Conservation (phyloP, 2,797 vertebrate genomes). For the Melanotaenia parkinsoni region DNA sequence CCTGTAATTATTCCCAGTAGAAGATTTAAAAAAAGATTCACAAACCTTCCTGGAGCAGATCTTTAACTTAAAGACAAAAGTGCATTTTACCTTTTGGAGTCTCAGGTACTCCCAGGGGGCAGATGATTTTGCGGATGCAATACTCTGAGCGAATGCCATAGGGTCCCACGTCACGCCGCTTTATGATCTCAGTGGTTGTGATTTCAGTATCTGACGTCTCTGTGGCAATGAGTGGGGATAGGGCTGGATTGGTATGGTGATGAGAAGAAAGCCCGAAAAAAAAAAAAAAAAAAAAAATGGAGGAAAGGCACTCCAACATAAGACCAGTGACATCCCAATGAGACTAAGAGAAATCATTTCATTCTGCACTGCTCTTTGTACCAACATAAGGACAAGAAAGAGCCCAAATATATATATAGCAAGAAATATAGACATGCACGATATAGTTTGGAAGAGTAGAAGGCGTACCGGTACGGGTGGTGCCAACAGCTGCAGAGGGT, state of each 20-base stretch:
- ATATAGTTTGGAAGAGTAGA: background rate
- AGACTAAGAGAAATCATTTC: conserved; percentile 5
- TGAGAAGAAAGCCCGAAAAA: conserved; percentile 67
- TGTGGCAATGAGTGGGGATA: conserved; percentile 83
- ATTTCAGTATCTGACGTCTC: conserved; percentile 98
- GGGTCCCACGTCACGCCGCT: conserved; percentile 93
- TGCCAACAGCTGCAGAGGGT: conserved; percentile 91
- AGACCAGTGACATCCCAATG: conserved; percentile 36
- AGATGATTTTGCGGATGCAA: conserved; percentile 98
- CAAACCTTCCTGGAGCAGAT: background rate
- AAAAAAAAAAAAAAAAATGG: conserved; percentile 51
- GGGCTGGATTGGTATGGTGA: conserved; percentile 75
- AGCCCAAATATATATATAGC: background rate
- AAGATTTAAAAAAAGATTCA: background rate
- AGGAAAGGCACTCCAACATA: conserved; percentile 68
- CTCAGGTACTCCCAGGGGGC: conserved; percentile 95
- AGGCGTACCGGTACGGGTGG: conserved; percentile 91
- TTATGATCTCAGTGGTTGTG: conserved; percentile 98
- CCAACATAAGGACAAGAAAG: background rate
- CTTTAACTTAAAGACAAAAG: background rate
- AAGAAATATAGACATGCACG: background rate
- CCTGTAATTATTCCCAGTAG: background rate
- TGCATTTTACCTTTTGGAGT: conserved; percentile 90
- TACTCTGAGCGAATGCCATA: conserved; percentile 97
- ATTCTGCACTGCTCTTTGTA: conserved; percentile 2